A percentile compares a stretch with the other conserved stretches of the same genome.
These are phyloP conservation scores for Anthoscopus minutus DNA, from an alignment of 2,113 vertebrate species.

Conservation along the genomic window DNA sequence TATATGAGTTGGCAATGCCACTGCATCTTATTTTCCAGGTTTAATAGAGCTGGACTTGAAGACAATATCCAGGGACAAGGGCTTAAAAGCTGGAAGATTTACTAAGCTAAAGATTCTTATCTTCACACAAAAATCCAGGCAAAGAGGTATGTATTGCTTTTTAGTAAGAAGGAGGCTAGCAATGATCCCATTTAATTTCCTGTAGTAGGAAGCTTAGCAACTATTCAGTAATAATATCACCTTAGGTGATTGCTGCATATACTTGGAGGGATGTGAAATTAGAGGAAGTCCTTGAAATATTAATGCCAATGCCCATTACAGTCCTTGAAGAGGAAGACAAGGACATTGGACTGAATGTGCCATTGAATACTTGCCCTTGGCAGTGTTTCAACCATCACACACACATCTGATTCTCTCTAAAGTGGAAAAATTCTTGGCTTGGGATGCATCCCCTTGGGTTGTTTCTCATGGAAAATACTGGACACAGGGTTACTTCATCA, in stretches of 20 bases:
- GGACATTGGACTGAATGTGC: background rate
- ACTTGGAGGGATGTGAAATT: background rate
- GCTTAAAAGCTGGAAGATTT: background rate
- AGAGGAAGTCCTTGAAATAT: slow-evolving; percentile 49
- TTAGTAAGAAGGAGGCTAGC: background rate
- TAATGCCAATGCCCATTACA: slow-evolving; percentile 3
- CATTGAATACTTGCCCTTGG: slow-evolving; percentile 14
- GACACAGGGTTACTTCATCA: background rate
- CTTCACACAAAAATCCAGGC: background rate
- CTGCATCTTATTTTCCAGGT: background rate
- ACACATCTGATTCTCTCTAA: slow-evolving; percentile 1
- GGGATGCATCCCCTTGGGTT: background rate
- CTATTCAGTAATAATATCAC: background rate
- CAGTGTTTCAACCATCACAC: background rate
- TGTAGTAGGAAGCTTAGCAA: slow-evolving; percentile 15
- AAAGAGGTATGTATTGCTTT: background rate
- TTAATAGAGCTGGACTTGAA: background rate
- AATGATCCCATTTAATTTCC: slow-evolving; percentile 39
- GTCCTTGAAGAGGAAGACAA: slow-evolving; percentile 12
- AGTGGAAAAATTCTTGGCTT: slow-evolving; percentile 26
- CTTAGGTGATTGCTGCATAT: background rate
- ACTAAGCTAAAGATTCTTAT: background rate
- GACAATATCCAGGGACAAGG: background rate
- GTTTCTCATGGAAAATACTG: background rate
- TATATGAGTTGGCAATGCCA: background rate